Evolutionary conservation across 2,797 vertebrate genomes (phyloP).

Genomic region (Epinephelus awoara): DNA sequence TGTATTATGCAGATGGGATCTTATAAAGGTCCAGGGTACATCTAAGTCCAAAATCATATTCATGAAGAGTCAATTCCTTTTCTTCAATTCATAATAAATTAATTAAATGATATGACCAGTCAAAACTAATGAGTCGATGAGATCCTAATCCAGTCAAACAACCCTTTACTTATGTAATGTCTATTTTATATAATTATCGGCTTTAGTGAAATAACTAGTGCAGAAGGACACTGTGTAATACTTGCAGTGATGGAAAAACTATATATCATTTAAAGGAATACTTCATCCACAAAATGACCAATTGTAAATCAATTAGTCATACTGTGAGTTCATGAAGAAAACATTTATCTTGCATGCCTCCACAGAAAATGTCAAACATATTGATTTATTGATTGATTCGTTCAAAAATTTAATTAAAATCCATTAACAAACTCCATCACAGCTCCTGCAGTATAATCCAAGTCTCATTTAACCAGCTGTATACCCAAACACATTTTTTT

Average conservation of each 20-base stretch:
- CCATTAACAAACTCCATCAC: no score
- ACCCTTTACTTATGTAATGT: neutral
- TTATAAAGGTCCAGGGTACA: neutral
- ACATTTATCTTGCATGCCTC: no score
- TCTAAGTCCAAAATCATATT: neutral
- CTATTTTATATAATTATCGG: neutral
- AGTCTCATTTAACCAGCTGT: no score
- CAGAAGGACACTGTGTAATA: neutral
- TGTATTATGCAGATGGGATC: neutral
- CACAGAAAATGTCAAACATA: no score
- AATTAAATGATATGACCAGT: neutral
- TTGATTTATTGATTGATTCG: no score
- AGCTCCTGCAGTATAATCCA: no score
- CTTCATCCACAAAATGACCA: no score
- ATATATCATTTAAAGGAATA: neutral
- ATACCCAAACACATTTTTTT: no score
- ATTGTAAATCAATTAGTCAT: no score
- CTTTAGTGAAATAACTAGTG: neutral
- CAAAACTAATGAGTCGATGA: slow-evolving; percentile 15
- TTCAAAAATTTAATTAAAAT: no score
- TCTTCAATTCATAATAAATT: neutral
- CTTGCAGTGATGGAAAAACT: neutral
- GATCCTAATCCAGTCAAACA: neutral
- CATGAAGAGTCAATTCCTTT: neutral
- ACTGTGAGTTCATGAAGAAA: no score